Percentiles rank a stretch among this genome's conserved stretches.
Conservation (phyloP, 2,113 vertebrate species). For the Brachyhypopomus gauderio region DNA sequence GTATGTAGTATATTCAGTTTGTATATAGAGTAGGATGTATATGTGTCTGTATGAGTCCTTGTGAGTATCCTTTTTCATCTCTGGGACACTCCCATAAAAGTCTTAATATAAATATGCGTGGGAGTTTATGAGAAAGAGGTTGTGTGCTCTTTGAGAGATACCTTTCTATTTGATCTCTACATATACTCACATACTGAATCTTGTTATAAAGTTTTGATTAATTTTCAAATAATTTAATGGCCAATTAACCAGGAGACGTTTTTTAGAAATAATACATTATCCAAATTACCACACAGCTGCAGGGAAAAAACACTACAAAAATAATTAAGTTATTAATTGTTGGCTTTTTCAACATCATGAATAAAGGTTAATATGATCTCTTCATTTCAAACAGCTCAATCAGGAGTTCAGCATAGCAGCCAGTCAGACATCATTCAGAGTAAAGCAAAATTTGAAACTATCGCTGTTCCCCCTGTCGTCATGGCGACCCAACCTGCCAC, state of each 20-base stretch:
- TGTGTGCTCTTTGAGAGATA: no score
- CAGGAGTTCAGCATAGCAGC: background rate
- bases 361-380: conserved; percentile 47
- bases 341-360: conserved; percentile 53
- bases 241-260: conserved; percentile 44
- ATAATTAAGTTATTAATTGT: conserved; percentile 53
- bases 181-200: conserved; percentile 31
- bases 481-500: no score
- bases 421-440: background rate
- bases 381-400: conserved; percentile 33
- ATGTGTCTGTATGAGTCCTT: no score
- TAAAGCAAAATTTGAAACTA: background rate
- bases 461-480: no score
- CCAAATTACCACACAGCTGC: conserved; percentile 37
- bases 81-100: background rate
- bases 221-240: conserved; percentile 44
- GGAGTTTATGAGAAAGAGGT: no score
- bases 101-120: background rate
- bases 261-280: conserved; percentile 42
- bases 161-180: conserved; percentile 39
- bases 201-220: conserved; percentile 30
- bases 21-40: no score
- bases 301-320: conserved; percentile 37
- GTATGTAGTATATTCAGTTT: no score
- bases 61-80: background rate